These are phyloP conservation scores for Thaleichthys pacificus DNA, from an alignment of 2,797 vertebrate species.

Conservation along the genomic window DNA sequence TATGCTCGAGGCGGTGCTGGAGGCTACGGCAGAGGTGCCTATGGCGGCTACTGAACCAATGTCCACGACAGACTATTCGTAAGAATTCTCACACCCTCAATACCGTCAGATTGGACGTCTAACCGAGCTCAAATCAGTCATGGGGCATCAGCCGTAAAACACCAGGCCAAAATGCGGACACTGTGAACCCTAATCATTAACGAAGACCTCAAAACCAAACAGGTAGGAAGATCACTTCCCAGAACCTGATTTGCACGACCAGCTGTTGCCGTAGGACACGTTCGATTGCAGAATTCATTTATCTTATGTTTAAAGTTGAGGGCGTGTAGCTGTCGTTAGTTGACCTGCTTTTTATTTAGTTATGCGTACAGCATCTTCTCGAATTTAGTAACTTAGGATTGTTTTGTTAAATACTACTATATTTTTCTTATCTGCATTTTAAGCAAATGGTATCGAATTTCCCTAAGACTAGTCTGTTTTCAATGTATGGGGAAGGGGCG, in stretches of 20 bases:
- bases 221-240: slow-evolving; percentile 84
- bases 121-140: slow-evolving; percentile 52
- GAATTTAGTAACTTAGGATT: slow-evolving; percentile 63
- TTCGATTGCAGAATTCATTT: slow-evolving; percentile 47
- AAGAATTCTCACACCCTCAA: slow-evolving; percentile 29
- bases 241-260: slow-evolving; percentile 72
- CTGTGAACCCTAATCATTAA: slow-evolving; percentile 63
- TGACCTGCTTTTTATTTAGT: slow-evolving; percentile 63
- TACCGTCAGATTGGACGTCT: slow-evolving; percentile 56
- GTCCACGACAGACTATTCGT: slow-evolving; percentile 43
- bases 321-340: slow-evolving; percentile 65
- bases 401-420: slow-evolving; percentile 53
- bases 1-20: slow-evolving; percentile 80
- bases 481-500: slow-evolving; percentile 74
- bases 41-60: slow-evolving; percentile 74
- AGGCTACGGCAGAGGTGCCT: slow-evolving; percentile 87
- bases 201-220: slow-evolving; percentile 74
- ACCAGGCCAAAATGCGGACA: slow-evolving; percentile 69
- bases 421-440: slow-evolving; percentile 63
- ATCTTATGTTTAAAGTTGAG: slow-evolving; percentile 55
- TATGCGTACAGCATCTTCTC: slow-evolving; percentile 55
- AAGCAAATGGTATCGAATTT: slow-evolving; percentile 55
- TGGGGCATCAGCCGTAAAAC: slow-evolving; percentile 64
- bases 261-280: slow-evolving; percentile 70
- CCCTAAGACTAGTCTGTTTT: slow-evolving; percentile 69